A percentile compares a stretch with the other conserved stretches of the same genome.
Conservation (phyloP, 2,113 vertebrate species). For the Hemiprocne comata region DNA sequence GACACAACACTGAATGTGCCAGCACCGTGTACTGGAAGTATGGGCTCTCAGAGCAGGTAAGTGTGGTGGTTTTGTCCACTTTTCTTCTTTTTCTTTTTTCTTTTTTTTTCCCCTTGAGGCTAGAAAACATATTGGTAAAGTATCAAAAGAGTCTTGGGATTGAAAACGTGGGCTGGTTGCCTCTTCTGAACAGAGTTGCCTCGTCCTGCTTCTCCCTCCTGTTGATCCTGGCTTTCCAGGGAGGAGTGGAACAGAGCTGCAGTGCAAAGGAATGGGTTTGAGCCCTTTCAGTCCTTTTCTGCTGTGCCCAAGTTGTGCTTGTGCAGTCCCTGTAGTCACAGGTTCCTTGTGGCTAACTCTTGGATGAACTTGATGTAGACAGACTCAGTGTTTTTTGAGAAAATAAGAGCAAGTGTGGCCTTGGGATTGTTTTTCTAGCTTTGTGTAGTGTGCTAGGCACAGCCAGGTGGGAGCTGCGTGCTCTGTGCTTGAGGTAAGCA, state of each 20-base stretch:
- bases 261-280: not conserved
- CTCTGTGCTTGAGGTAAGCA: not conserved
- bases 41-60: not conserved
- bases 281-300: not conserved
- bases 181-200: not conserved
- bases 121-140: not conserved
- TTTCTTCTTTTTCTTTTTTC: rapidly evolving
- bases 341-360: not conserved
- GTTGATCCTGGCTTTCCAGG: rapidly evolving
- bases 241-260: not conserved
- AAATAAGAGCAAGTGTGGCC: not conserved
- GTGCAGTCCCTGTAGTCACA: not conserved
- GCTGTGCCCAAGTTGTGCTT: rapidly evolving
- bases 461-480: not conserved
- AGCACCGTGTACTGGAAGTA: rapidly evolving
- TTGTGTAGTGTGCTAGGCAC: rapidly evolving
- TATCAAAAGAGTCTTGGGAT: not conserved
- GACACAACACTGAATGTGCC: no score
- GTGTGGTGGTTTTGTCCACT: not conserved
- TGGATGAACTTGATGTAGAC: not conserved
- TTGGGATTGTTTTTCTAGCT: not conserved
- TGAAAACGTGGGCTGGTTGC: not conserved
- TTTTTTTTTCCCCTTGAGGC: rapidly evolving
- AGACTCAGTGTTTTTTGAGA: not conserved
- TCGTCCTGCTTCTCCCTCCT: not conserved